Evolutionary conservation across 2,888 invertebrate species (phyloP).

Genomic region (Lasioglossum marginatum): DNA sequence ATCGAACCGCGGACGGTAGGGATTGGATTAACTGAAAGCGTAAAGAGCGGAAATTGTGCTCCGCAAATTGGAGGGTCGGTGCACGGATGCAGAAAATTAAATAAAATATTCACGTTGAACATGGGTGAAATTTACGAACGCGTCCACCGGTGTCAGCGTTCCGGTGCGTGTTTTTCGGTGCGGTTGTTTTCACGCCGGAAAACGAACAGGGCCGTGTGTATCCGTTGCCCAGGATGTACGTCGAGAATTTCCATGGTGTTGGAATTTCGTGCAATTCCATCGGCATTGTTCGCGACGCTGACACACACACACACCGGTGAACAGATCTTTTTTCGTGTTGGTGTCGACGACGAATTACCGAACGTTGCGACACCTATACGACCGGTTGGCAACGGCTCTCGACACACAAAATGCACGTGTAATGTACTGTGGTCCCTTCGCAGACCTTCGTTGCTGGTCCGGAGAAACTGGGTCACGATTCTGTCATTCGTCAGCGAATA

Average conservation of each 20-base stretch:
- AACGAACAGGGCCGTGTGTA: not conserved
- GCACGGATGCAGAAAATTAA: not conserved
- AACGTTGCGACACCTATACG: not conserved
- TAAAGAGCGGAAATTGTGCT: not conserved
- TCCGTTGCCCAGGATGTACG: not conserved
- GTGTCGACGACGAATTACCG: not conserved
- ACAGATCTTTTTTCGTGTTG: not conserved
- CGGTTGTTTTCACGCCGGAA: not conserved
- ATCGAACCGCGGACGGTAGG: not conserved
- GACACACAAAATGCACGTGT: slow-evolving; percentile 5
- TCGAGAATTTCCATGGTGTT: not conserved
- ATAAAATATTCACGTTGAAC: not conserved
- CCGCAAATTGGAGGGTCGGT: not conserved
- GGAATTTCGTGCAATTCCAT: not conserved
- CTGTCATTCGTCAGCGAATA: slow-evolving; percentile 11
- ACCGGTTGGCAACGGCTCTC: not conserved
- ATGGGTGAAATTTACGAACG: not conserved
- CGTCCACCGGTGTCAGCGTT: not conserved
- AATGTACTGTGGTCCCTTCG: not conserved
- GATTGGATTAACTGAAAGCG: not conserved
- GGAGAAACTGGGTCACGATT: slow-evolving; percentile 13
- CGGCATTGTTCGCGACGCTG: not conserved
- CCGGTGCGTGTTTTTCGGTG: not conserved
- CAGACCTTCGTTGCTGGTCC: not conserved
- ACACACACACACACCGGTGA: not conserved